Evolutionary conservation across 2,888 invertebrate species (phyloP), one percentile per base, ranked within the genome.

Genomic region (Syritta pipiens): DNA sequence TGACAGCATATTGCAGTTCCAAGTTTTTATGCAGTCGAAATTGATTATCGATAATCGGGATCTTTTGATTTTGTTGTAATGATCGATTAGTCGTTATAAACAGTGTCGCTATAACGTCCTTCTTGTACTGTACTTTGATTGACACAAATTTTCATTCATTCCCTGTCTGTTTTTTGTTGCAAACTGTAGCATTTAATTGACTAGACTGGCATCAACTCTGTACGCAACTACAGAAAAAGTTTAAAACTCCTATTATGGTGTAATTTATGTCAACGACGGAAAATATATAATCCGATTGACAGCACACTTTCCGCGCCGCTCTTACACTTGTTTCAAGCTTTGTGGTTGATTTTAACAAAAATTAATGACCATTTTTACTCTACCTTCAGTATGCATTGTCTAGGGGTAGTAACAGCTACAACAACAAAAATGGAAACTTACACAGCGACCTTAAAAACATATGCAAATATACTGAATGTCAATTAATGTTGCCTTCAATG

Each of bases 341-440:
- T 12, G 10, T 46, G 20, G 20, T n/a, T 46, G 24, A 55, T 65
- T 35, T 44, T 5, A 26, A 19, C 35, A 44, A 10, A 44, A 32
- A 53, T 26, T 19, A 48, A 65, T 55, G 24, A 37, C 53, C 44
- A 65, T 44, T 44, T 55, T 20, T 53, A 24, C 12, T 40, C 6
- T 9, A 14, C 22, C n/a, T 5, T 14, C 10, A 32, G 24, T 35
- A 51, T 51, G 51, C 63, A 51, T 17, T 51, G 28, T 22, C 22
- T 17, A 22, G 35, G 40, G 32, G 51, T 40, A 9, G 53, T 24
- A n/a, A n/a, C n/a, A n/a, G n/a, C n/a, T n/a, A n/a, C 24, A 53
- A 35, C 19, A 6, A 26, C 65, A 55, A 46, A 65, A 55, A 65
- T 65, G 65, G 65, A 24, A 65, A 55, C 49, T 12, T 22, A 48